A percentile compares a stretch with the other conserved stretches of the same genome.
phyloP scores from a whole-genome alignment of 1,140 invertebrate genomes.

The Caenorhabditis latens region DNA sequence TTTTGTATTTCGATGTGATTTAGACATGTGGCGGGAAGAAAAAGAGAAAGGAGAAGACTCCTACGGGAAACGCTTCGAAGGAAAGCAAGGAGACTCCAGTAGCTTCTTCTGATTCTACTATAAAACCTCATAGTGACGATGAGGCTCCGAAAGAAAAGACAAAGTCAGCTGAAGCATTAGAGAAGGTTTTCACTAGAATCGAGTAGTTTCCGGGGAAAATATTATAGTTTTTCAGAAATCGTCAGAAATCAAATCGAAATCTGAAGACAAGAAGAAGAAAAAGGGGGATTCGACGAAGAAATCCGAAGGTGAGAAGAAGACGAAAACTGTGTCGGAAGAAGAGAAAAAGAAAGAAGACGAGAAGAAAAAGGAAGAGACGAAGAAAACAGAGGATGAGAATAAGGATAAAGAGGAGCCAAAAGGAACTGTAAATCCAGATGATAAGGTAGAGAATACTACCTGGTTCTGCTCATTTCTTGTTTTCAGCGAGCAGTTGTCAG shows the following conservation, averaged over 20 bases:
- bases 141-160: not conserved
- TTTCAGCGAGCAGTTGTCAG: not conserved
- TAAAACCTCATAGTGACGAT: not conserved
- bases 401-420: not conserved
- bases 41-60: not conserved
- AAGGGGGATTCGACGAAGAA: not conserved
- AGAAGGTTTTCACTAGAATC: not conserved
- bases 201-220: not conserved
- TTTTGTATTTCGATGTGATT: not conserved
- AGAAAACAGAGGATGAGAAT: not conserved
- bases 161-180: not conserved
- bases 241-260: not conserved
- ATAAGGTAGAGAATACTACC: not conserved
- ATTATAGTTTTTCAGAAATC: not conserved
- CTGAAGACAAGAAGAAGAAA: not conserved
- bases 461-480: not conserved
- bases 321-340: not conserved
- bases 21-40: not conserved
- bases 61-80: not conserved
- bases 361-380: not conserved
- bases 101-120: not conserved
- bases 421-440: not conserved
- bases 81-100: not conserved
- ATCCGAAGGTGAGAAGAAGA: not conserved
- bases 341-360: not conserved